Conservation (phyloP, 1,140 invertebrate genomes). For the Piezodorus guildinii region DNA sequence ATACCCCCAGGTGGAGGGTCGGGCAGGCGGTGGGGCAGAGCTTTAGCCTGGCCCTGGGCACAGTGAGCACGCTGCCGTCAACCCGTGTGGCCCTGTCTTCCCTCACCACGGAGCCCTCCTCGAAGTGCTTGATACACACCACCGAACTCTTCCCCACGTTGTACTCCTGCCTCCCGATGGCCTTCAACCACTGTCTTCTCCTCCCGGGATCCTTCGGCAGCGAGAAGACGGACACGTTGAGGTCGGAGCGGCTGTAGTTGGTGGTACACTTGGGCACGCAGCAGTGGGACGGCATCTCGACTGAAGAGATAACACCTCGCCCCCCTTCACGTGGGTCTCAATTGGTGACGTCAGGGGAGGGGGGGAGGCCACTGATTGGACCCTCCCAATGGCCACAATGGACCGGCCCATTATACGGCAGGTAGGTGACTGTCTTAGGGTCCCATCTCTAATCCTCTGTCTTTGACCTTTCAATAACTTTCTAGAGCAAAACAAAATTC, state of each 20-base stretch:
- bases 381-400: background rate
- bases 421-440: no score
- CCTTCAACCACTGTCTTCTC: background rate
- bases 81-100: background rate
- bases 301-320: background rate
- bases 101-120: background rate
- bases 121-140: background rate
- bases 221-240: background rate
- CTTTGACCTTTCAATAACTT: no score
- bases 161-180: slow-evolving; percentile 1
- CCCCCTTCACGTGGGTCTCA: slow-evolving; percentile 6
- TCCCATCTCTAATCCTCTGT: no score
- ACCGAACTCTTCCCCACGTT: background rate
- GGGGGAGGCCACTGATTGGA: background rate
- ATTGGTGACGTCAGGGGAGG: slow-evolving; percentile 1
- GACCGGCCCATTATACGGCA: background rate
- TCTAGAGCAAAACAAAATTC: no score
- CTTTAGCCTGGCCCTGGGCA: background rate
- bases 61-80: background rate
- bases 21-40: background rate
- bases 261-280: background rate
- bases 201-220: background rate
- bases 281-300: slow-evolving; percentile 6
- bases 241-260: background rate
- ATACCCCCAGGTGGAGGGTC: background rate